These are phyloP conservation scores for Nebria brevicollis DNA, from an alignment of 2,888 invertebrate genomes.

Conservation along the genomic window DNA sequence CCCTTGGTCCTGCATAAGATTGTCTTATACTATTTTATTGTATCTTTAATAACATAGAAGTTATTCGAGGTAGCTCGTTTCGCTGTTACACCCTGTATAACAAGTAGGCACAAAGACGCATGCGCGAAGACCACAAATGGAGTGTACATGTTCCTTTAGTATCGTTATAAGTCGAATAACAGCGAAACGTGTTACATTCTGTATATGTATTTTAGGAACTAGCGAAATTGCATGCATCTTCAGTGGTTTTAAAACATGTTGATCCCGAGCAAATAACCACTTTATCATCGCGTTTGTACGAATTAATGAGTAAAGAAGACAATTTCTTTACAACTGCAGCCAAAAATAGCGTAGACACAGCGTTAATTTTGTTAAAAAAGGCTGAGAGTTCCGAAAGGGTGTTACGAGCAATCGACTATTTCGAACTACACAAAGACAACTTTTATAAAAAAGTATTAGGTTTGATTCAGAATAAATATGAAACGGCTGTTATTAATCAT, in stretches of 20 bases:
- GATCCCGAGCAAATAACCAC: slow-evolving; percentile 27
- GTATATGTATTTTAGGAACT: slow-evolving; percentile 20
- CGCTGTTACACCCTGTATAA: no score
- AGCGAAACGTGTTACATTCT: no score
- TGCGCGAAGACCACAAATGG: no score
- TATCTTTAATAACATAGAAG: no score
- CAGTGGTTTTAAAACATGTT: slow-evolving; percentile 48
- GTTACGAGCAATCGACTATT: background rate
- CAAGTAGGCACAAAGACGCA: no score
- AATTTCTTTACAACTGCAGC: slow-evolving; percentile 19
- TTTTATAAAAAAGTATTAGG: slow-evolving; percentile 20
- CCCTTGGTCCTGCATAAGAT: no score
- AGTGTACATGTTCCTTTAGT: no score
- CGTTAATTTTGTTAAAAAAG: background rate
- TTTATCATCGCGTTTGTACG: slow-evolving; percentile 28
- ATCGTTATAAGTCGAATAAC: no score
- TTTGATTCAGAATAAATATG: slow-evolving; percentile 21
- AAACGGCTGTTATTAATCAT: slow-evolving; percentile 50
- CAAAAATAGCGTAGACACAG: slow-evolving; percentile 18
- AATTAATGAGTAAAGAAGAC: slow-evolving; percentile 23
- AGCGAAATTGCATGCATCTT: slow-evolving; percentile 50
- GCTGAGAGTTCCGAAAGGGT: background rate
- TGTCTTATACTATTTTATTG: no score
- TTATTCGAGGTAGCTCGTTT: no score
- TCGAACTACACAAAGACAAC: slow-evolving; percentile 2